Conservation (phyloP, 2,888 invertebrate genomes). For the Eristalis pertinax region DNA sequence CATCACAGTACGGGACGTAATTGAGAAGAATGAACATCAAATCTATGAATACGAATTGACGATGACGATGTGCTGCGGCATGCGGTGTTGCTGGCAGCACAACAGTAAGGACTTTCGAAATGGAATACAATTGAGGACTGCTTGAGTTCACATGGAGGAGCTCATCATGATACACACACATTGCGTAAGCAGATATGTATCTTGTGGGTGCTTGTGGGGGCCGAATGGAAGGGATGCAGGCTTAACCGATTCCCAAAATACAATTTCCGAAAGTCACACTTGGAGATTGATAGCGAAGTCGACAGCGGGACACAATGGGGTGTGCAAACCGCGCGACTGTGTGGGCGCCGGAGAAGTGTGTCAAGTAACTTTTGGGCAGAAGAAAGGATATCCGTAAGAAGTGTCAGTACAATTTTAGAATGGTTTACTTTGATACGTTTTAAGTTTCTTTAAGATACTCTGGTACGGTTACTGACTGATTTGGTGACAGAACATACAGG, state of each 20-base stretch:
- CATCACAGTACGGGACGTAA: constrained; percentile 15
- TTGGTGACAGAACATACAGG: no score
- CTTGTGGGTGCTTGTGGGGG: background rate
- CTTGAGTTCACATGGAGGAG: background rate
- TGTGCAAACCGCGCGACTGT: no score
- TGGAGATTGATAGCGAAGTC: background rate
- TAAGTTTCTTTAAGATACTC: no score
- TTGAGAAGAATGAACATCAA: constrained; percentile 55
- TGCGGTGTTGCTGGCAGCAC: background rate
- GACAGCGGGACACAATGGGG: no score
- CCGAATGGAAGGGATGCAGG: background rate
- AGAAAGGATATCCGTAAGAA: no score
- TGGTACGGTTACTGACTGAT: no score
- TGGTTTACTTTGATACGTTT: no score
- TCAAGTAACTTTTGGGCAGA: no score
- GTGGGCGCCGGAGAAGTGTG: no score
- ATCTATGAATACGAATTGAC: constrained; percentile 48
- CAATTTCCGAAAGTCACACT: background rate
- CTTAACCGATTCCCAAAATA: background rate
- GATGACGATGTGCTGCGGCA: background rate
- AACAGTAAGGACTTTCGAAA: background rate
- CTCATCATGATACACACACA: background rate
- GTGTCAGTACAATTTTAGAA: no score
- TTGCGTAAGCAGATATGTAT: background rate
- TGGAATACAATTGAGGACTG: background rate